Conservation (phyloP, 2,888 invertebrate genomes). For the Tenthredo notha region DNA sequence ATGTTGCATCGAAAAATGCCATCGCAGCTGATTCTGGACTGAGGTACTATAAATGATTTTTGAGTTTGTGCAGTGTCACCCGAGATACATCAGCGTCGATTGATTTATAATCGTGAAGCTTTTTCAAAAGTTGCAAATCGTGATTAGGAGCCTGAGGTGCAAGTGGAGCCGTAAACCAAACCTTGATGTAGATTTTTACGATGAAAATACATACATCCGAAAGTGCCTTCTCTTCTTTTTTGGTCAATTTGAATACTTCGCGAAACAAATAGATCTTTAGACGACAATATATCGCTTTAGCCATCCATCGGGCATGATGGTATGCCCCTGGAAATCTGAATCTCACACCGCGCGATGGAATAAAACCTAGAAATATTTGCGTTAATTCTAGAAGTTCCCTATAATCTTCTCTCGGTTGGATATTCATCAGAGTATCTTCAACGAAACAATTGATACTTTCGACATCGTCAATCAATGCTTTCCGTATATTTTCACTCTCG, state of each 20-base stretch:
- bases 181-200: constrained; percentile 52
- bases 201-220: constrained; percentile 54
- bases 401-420: constrained; percentile 61
- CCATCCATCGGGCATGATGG: constrained; percentile 67
- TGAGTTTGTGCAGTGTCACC: constrained; percentile 11
- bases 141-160: constrained; percentile 52
- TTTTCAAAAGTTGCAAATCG: constrained; percentile 54
- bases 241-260: constrained; percentile 44
- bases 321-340: constrained; percentile 61
- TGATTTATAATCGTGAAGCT: constrained; percentile 52
- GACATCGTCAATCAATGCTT: constrained; percentile 54
- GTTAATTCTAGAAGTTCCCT: constrained; percentile 63
- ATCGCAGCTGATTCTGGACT: constrained; percentile 53
- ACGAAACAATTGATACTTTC: constrained; percentile 55
- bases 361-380: constrained; percentile 61
- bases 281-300: constrained; percentile 57
- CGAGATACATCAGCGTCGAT: constrained; percentile 50
- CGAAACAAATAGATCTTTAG: constrained; percentile 57
- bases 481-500: constrained; percentile 51
- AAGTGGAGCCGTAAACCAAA: constrained; percentile 54
- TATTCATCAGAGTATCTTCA: constrained; percentile 33
- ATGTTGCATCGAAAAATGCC: constrained; percentile 54
- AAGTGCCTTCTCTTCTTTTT: constrained; percentile 50
- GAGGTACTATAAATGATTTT: constrained; percentile 56
- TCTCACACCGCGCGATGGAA: constrained; percentile 45